Evolutionary conservation across 2,797 vertebrate genomes (phyloP).

Genomic region (Synanceia verrucosa): DNA sequence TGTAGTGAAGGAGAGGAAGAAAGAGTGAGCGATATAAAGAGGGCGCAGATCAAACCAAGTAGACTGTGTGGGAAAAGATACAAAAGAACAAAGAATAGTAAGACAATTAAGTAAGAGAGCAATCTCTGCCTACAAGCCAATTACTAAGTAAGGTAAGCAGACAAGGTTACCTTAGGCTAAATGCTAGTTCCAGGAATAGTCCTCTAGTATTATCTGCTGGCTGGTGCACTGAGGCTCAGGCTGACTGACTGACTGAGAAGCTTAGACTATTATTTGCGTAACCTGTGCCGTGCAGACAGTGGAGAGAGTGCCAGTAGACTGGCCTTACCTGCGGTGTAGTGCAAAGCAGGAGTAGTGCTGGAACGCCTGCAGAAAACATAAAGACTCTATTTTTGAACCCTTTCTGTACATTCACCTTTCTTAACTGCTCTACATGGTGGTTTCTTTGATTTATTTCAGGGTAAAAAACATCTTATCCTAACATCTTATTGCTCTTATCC

Average conservation of each 20-base stretch:
- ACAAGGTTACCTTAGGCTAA: constrained; percentile 61
- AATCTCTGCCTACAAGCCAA: constrained; percentile 52
- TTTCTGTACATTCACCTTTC: not conserved
- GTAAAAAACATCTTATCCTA: not conserved
- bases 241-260: constrained; percentile 41
- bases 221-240: constrained; percentile 17
- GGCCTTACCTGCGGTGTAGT: constrained; percentile 24
- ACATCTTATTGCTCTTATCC: not conserved
- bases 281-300: constrained; percentile 54
- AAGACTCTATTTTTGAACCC: too few species aligned
- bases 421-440: not conserved
- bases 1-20: constrained; percentile 7
- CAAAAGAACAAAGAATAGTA: constrained; percentile 27
- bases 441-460: not conserved
- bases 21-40: not conserved
- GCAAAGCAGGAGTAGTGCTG: not conserved
- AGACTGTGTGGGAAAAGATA: constrained; percentile 12
- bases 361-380: not conserved
- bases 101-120: constrained; percentile 15
- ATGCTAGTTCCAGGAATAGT: constrained; percentile 62
- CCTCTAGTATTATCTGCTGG: constrained; percentile 49
- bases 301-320: constrained; percentile 26
- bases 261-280: constrained; percentile 41
- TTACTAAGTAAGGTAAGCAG: constrained; percentile 48
- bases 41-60: constrained; percentile 25